phyloP scores from a whole-genome alignment of 2,113 vertebrate species.

The Paradoxurus hermaphroditus region DNA sequence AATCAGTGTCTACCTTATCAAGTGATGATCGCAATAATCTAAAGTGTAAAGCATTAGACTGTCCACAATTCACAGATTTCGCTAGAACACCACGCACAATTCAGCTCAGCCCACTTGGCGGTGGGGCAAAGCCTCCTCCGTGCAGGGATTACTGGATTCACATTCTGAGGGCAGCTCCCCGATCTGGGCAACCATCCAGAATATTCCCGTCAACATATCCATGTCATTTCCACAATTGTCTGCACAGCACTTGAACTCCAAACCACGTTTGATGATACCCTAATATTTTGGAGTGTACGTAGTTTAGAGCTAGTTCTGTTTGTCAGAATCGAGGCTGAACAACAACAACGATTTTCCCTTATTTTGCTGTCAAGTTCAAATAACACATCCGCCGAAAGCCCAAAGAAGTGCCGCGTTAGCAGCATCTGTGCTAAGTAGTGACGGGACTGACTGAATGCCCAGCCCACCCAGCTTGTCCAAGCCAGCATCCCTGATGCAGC shows the following conservation, averaged over 20 bases:
- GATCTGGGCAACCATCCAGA: not conserved
- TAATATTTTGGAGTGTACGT: not conserved
- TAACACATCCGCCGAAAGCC: not conserved
- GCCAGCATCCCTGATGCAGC: not conserved
- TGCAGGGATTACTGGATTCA: not conserved
- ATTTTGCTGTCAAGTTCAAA: not conserved
- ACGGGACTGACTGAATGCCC: not conserved
- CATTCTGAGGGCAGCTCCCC: not conserved
- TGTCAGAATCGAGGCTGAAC: not conserved
- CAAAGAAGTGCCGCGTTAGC: not conserved
- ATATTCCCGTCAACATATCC: not conserved
- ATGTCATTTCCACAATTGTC: not conserved
- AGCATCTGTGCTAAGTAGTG: not conserved
- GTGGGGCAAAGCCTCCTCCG: not conserved
- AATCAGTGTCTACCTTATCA: not conserved
- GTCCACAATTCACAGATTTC: not conserved
- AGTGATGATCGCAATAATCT: not conserved
- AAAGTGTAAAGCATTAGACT: not conserved
- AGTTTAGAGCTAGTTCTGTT: not conserved
- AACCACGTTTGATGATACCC: not conserved
- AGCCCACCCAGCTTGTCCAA: not conserved
- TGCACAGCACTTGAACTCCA: not conserved
- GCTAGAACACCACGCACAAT: rapidly evolving
- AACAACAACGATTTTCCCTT: not conserved
- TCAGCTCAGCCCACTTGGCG: not conserved